A percentile compares a stretch with the other conserved stretches of the same genome.
phyloP scores from a whole-genome alignment of 2,888 invertebrate species.

The Megaustenia siamemsis region DNA sequence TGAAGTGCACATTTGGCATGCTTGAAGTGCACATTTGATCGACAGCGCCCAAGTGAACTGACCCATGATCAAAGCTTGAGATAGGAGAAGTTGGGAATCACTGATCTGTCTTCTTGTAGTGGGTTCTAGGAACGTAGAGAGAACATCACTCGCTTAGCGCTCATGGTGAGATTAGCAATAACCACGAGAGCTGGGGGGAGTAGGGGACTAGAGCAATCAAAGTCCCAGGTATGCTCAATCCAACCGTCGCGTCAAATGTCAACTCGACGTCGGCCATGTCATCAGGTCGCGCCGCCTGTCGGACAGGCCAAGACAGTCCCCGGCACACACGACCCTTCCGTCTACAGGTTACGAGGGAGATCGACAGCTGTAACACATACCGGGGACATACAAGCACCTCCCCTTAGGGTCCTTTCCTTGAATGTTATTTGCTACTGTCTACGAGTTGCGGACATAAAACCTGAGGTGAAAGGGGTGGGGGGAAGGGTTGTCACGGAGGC shows the following conservation, averaged over 20 bases:
- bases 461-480: background rate
- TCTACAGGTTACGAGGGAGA: background rate
- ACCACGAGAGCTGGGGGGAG: background rate
- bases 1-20: no score
- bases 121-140: background rate
- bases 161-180: constrained; percentile 22
- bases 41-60: no score
- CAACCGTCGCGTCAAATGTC: constrained; percentile 41
- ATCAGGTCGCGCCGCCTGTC: constrained; percentile 43
- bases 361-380: constrained; percentile 5
- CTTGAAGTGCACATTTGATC: no score
- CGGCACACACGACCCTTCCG: constrained; percentile 11
- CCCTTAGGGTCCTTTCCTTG: background rate
- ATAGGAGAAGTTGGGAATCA: no score
- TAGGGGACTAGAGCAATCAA: constrained; percentile 12
- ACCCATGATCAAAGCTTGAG: no score
- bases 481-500: background rate
- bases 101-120: no score
- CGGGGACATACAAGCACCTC: constrained; percentile 1
- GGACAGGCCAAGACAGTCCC: constrained; percentile 9
- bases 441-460: no score
- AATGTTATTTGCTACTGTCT: background rate
- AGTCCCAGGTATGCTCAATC: constrained; percentile 19
- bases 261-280: constrained; percentile 34
- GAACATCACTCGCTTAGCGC: background rate